Base-by-base conservation (phyloP, 2,888 invertebrate species). In the Dexiosoma caninum region DNA sequence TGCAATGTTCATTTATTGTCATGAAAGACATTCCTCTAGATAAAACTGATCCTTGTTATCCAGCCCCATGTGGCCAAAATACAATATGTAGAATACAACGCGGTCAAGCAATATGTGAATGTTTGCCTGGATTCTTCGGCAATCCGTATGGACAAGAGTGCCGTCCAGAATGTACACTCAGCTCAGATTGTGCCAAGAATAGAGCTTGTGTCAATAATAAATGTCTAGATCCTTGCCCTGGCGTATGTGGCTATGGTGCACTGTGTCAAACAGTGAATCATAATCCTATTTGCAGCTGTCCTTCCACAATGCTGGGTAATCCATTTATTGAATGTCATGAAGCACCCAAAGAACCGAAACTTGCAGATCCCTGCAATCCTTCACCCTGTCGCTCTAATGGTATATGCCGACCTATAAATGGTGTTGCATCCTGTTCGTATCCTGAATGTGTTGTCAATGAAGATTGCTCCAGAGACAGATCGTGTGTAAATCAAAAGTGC, bases 391-490 rank as follows among this genome's bases (percentile, higher is more conserved):
- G 94, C 51, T 92, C 93, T 60, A 96, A 96, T 85, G 97, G 97
- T 5, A 93, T 95, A 83, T 97, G 97, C 87, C 93, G 93, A 74
- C 92, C 94, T 0, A 91, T 93, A 77, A 95, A 95, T 82, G 92
- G 92, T 14, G 92, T 92, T 3, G 95, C 95, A 0, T 92, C 93
- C 64, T 97, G 96, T 86, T 92, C 93, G 69, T 96, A 96, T 89
- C 96, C 96, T 0, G 97, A 97, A 89, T 97, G 97, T 89, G 91
- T 97, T 2, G 94, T 95, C 67, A 97, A 97, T 87, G 94, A 95
- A n/a, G 97, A 97, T 85, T 97, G 97, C 89, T 92, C 95, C 0
- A 92, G 95, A 71, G 93, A 95, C 83, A 93, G 94, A 84, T 94
- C 95, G 1, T 97, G 97, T 86, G 94, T 95, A 85, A 93, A 93